Percentiles rank a stretch among this genome's conserved stretches.
Evolutionary conservation across 2,888 invertebrate genomes (phyloP).

Genomic region (Caenorhabditis drosophilae): DNA sequence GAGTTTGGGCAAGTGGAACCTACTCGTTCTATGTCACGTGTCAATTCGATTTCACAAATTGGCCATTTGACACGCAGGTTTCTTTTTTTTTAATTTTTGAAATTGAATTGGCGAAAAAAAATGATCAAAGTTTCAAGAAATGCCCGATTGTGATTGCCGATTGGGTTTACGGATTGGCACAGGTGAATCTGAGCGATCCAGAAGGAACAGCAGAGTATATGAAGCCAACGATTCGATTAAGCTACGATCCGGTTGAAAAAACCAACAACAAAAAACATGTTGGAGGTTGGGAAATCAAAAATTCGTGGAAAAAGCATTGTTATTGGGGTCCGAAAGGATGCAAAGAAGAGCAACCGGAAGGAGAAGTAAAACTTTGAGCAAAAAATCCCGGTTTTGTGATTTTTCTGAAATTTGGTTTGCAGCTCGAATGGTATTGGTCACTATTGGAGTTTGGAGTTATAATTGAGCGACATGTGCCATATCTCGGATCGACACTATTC

Average conservation of each 20-base stretch:
- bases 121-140: conserved; percentile 38
- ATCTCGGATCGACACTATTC: conserved; percentile 55
- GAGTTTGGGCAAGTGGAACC: conserved; percentile 54
- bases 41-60: conserved; percentile 63
- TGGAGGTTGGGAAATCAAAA: conserved; percentile 59
- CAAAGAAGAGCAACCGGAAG: conserved; percentile 45
- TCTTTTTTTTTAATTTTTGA: background rate
- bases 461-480: conserved; percentile 65
- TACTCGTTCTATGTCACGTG: conserved; percentile 68
- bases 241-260: conserved; percentile 55
- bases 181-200: conserved; percentile 65
- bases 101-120: too few relatives aligned
- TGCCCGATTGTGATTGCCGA: conserved; percentile 68
- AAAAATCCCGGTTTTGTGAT: conserved; percentile 14
- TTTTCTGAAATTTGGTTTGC: too few relatives aligned
- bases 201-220: conserved; percentile 28
- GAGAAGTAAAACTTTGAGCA: conserved; percentile 27
- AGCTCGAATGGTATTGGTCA: conserved; percentile 68
- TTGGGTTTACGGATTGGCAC: conserved; percentile 65
- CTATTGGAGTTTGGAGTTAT: conserved; percentile 66
- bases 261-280: conserved; percentile 60
- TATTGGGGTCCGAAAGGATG: conserved; percentile 65
- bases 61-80: conserved; percentile 65
- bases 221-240: conserved; percentile 57
- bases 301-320: conserved; percentile 64